These are phyloP conservation scores for Recurvirostra avosetta DNA, from an alignment of 2,113 vertebrate genomes.

Conservation along the genomic window DNA sequence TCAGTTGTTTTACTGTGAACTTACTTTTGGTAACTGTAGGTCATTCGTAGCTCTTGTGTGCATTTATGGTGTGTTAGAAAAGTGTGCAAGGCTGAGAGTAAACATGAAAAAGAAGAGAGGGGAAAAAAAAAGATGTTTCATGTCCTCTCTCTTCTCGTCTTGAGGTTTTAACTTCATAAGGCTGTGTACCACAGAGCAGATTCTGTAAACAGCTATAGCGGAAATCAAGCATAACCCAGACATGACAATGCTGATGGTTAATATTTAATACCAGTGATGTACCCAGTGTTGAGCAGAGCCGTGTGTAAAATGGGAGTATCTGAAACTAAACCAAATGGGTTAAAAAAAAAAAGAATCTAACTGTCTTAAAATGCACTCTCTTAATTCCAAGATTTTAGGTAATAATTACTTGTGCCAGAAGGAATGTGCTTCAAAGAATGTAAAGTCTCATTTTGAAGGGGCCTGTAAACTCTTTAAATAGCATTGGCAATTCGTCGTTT, in stretches of 20 bases:
- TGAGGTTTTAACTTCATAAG: background rate
- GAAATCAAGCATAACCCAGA: background rate
- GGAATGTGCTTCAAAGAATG: constrained; percentile 8
- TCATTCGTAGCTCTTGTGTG: background rate
- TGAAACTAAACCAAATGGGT: background rate
- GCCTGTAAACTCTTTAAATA: background rate
- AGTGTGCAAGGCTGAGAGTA: background rate
- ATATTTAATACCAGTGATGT: background rate
- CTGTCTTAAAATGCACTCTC: background rate
- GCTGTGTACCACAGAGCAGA: background rate
- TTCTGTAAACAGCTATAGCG: background rate
- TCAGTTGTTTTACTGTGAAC: background rate
- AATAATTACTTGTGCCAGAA: constrained; percentile 26
- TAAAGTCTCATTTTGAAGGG: background rate
- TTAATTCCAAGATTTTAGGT: constrained; percentile 1
- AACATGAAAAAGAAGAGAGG: background rate
- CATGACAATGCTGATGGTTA: background rate
- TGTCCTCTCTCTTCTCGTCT: background rate
- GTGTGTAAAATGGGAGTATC: background rate
- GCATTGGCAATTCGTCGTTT: background rate
- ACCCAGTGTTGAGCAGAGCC: background rate
- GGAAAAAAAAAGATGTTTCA: background rate
- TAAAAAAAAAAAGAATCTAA: background rate
- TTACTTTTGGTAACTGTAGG: background rate
- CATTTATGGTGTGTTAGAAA: background rate